Conservation (phyloP, 2,797 vertebrate species). For the Lithobates pipiens region DNA sequence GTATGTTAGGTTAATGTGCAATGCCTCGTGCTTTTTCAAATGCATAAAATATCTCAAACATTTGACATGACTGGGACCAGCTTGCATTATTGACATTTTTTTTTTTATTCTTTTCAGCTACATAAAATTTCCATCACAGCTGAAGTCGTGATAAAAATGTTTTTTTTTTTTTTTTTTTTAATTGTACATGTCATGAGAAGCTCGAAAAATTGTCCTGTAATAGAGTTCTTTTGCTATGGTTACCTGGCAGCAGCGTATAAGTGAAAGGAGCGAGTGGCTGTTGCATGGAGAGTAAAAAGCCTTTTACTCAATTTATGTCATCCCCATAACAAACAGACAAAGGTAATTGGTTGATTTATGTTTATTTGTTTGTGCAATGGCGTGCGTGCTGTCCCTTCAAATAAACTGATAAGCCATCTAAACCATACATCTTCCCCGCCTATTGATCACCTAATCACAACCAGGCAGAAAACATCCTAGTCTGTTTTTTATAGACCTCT, state of each 20-base stretch:
- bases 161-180: neutral
- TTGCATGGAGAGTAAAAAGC: neutral
- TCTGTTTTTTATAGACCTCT: neutral
- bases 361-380: neutral
- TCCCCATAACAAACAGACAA: neutral
- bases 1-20: too few relatives aligned
- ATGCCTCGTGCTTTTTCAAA: too few relatives aligned
- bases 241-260: neutral
- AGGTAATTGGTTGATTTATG: slow-evolving; percentile 3
- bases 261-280: neutral
- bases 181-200: neutral
- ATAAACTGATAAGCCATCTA: slow-evolving; percentile 15
- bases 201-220: neutral
- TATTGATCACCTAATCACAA: slow-evolving; percentile 7
- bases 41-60: too few relatives aligned
- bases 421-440: neutral
- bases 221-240: neutral
- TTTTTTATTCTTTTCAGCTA: too few relatives aligned
- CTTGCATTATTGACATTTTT: too few relatives aligned
- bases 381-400: neutral
- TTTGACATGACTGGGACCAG: too few relatives aligned
- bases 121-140: neutral
- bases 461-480: neutral
- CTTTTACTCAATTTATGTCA: neutral
- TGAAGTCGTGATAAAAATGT: neutral